phyloP scores from a whole-genome alignment of 2,888 invertebrate species.

The Athalia cordata region DNA sequence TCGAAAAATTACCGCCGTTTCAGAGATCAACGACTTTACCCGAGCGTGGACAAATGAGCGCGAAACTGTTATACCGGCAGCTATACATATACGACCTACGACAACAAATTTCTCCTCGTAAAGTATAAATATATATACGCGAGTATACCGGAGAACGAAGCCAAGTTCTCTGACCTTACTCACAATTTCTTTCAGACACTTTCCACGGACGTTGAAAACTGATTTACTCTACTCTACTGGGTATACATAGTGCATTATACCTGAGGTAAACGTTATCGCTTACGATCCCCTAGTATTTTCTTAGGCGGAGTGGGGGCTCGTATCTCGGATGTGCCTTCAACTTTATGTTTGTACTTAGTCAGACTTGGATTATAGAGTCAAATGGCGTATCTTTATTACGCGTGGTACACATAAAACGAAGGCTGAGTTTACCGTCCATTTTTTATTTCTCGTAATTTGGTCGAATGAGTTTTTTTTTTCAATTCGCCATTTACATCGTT shows the following conservation, averaged over 20 bases:
- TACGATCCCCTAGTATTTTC: constrained; percentile 1
- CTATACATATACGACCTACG: not conserved
- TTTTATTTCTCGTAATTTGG: not conserved
- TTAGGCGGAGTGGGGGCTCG: not conserved
- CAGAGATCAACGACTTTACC: constrained; percentile 12
- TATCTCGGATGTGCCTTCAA: constrained; percentile 8
- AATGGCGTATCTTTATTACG: constrained; percentile 27
- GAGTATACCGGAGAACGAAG: not conserved
- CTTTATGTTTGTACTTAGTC: constrained; percentile 14
- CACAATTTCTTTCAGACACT: constrained; percentile 14
- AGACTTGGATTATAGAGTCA: constrained; percentile 5
- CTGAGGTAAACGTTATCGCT: constrained; percentile 29
- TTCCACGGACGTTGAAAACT: constrained; percentile 18
- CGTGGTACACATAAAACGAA: constrained; percentile 1
- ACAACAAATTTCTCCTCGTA: constrained; percentile 36
- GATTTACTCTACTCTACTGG: not conserved
- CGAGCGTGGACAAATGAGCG: constrained; percentile 18
- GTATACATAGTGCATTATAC: not conserved
- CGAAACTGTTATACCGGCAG: constrained; percentile 19
- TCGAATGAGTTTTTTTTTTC: not conserved
- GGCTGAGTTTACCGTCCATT: not conserved
- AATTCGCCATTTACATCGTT: no score
- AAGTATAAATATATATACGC: constrained; percentile 14
- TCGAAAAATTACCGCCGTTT: not conserved
- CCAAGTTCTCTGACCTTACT: not conserved